phyloP scores from a whole-genome alignment of 1,140 invertebrate species.

The Drosophila nasuta region DNA sequence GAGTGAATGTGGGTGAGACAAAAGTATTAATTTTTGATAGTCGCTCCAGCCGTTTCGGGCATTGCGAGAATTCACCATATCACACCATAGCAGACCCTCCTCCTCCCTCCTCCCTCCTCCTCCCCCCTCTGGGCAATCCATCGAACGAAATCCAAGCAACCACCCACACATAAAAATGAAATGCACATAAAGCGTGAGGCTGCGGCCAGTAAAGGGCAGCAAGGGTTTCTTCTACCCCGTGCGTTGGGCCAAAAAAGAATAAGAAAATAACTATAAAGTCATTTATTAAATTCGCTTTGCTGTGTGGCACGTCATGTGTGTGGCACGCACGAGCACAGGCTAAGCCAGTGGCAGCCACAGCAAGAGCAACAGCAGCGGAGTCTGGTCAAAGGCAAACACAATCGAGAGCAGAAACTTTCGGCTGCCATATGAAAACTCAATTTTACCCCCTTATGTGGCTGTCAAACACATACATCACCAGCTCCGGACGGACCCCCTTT shows the following conservation, averaged over 20 bases:
- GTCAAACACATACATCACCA: constrained; percentile 75
- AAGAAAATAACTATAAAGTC: constrained; percentile 76
- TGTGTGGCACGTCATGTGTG: constrained; percentile 45
- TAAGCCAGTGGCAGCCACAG: constrained; percentile 14
- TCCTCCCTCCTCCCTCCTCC: too few species aligned
- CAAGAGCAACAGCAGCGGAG: not conserved
- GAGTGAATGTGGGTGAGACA: constrained; percentile 42
- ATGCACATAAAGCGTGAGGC: constrained; percentile 46
- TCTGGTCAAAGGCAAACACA: constrained; percentile 66
- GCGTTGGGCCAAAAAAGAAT: constrained; percentile 21
- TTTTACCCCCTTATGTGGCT: constrained; percentile 79
- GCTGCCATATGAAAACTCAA: constrained; percentile 70
- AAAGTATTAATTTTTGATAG: constrained; percentile 81
- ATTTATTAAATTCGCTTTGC: constrained; percentile 76
- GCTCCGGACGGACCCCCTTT: not conserved
- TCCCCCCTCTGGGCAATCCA: constrained; percentile 6
- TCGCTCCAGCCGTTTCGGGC: constrained; percentile 60
- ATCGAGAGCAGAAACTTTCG: constrained; percentile 53
- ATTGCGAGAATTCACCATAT: constrained; percentile 26
- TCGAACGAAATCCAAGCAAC: constrained; percentile 21
- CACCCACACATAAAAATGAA: constrained; percentile 41
- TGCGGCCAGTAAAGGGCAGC: constrained; percentile 18
- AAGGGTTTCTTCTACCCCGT: constrained; percentile 43
- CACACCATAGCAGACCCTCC: not conserved
- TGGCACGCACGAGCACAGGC: constrained; percentile 38